Evolutionary conservation across 2,888 invertebrate species (phyloP), one percentile per base, ranked within the genome.

Genomic region (Quadriops clusia): DNA sequence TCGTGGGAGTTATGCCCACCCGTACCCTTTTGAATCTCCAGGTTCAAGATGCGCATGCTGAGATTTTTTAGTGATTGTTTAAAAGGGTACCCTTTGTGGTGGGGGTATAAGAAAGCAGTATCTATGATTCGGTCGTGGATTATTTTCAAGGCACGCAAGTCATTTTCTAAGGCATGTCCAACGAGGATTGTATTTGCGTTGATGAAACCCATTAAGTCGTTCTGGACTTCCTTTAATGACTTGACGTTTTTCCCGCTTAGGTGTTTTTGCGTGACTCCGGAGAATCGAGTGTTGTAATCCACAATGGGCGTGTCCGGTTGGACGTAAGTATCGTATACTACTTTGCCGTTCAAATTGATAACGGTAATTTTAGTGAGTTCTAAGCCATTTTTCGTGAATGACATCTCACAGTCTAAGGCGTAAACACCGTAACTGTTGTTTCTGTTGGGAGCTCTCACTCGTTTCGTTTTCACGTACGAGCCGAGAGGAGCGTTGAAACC

Each of bases 381-480:
- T 26, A 85, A 63, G 2, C 95, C 95, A 11, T 68, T 66, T 1
- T 77, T 77, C 3, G 94, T 94, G 56, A 82, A 94, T 46, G 87
- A 86, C 95, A 95, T 97, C 64, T 98, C 97, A 56, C 95, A 93
- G 61, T 98, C 98, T 13, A 97, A 56, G 1, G 89, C 85, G 58
- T 78, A 91, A 2, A 85, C 74, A 0, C 64, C 63, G 33, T 56
- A 59, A 36, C 57, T 58, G 32, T 72, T 70, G 17, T 60, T 54
- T 0, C 57, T 58, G 32, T 72, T 70, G 15, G 63, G 60, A 5
- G 41, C 45, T 23, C 47, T 52, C 0, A 50, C 38, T 0, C 60
- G 58, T 11, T 53, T 46, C 2, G 80, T 79, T 27, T 68, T 62
- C 1, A 75, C 73, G 50, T 71, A 84, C 14, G 75, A 77, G 10